A percentile compares a stretch with the other conserved stretches of the same genome.
phyloP scores from a whole-genome alignment of 2,888 invertebrate genomes.

The Lepidochrysops patricia region DNA sequence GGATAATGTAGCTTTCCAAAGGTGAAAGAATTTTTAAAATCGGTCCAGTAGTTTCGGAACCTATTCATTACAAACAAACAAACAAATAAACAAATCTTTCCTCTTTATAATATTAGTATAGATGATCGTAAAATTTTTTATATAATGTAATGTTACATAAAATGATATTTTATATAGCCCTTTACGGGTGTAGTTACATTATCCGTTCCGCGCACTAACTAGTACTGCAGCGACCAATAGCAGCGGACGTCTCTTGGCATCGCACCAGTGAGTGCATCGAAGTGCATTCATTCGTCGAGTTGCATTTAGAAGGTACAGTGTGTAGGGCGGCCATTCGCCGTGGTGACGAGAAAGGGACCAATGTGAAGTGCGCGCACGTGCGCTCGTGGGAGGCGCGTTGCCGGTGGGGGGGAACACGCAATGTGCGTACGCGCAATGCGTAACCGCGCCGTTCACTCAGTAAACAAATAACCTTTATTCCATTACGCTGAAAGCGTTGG shows the following conservation, averaged over 20 bases:
- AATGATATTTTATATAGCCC: neutral
- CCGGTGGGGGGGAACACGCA: constrained; percentile 44
- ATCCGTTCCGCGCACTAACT: neutral
- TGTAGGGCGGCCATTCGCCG: constrained; percentile 48
- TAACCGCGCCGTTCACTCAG: constrained; percentile 28
- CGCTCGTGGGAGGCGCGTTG: constrained; percentile 34
- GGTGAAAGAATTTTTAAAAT: too few relatives aligned
- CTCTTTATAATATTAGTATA: too few relatives aligned
- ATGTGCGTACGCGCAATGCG: constrained; percentile 63
- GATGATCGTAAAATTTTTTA: too few relatives aligned
- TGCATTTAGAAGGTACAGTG: constrained; percentile 23
- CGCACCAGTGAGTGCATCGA: constrained; percentile 35
- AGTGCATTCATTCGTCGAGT: constrained; percentile 46
- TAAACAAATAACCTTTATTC: constrained; percentile 12
- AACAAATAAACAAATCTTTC: too few relatives aligned
- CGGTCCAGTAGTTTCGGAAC: too few relatives aligned
- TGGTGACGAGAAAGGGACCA: constrained; percentile 53
- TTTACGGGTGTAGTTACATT: neutral
- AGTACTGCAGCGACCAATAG: constrained; percentile 38
- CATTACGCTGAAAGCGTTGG: neutral
- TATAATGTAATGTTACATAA: neutral
- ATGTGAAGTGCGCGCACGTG: constrained; percentile 50
- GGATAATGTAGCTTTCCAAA: too few relatives aligned
- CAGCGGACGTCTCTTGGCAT: constrained; percentile 40
- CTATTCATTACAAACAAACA: too few relatives aligned